Evolutionary conservation across 2,113 vertebrate species (phyloP).

Genomic region (Budorcas taxicolor): DNA sequence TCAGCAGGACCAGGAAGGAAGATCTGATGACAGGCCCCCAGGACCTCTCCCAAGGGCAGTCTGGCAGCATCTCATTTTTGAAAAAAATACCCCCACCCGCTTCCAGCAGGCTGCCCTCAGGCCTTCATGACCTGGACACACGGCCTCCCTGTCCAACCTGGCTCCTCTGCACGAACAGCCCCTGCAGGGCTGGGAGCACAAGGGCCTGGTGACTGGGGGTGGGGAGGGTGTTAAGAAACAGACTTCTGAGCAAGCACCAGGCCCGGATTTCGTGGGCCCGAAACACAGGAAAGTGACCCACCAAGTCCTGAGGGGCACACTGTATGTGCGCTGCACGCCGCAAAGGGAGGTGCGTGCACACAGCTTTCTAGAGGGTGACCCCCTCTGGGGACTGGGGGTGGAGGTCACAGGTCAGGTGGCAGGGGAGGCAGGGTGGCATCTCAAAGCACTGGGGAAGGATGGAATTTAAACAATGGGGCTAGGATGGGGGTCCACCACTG

Average conservation of each 20-base stretch:
- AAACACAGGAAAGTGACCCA: background rate
- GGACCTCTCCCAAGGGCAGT: background rate
- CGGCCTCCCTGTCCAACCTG: background rate
- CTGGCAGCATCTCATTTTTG: background rate
- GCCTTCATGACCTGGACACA: background rate
- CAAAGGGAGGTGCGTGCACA: rapidly evolving
- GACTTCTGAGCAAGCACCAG: background rate
- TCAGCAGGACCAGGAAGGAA: background rate
- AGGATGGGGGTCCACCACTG: rapidly evolving
- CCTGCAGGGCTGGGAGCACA: background rate
- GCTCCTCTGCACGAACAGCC: background rate
- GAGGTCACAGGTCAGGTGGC: background rate
- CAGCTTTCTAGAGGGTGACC: background rate
- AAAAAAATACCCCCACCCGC: background rate
- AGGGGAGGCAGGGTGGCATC: background rate
- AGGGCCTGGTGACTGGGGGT: background rate
- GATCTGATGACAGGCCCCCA: background rate
- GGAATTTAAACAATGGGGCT: background rate
- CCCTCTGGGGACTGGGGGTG: background rate
- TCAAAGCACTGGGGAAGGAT: background rate
- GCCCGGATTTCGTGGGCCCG: background rate
- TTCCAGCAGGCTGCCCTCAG: background rate
- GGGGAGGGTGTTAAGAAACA: background rate
- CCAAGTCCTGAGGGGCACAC: background rate
- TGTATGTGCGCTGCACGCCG: rapidly evolving